Conservation (phyloP, 2,113 vertebrate species). For the Psophia crepitans region DNA sequence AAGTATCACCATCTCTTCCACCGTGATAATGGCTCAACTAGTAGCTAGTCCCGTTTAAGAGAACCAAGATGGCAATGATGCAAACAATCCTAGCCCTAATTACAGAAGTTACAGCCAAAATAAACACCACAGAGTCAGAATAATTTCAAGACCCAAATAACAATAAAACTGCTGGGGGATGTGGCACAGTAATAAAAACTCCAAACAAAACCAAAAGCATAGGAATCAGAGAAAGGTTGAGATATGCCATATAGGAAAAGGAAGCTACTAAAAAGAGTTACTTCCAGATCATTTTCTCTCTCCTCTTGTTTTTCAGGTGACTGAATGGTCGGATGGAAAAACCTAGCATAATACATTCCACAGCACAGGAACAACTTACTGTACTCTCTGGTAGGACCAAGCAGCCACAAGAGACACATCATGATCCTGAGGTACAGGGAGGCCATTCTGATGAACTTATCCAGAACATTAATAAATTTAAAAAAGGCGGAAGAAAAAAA, state of each 20-base stretch:
- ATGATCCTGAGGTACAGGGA: background rate
- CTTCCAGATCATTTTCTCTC: background rate
- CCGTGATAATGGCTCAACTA: background rate
- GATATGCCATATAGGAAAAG: rapidly evolving
- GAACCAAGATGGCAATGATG: background rate
- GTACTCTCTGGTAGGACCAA: background rate
- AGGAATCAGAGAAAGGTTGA: background rate
- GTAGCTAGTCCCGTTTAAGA: background rate
- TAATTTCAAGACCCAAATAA: background rate
- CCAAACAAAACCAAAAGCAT: background rate
- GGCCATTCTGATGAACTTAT: background rate
- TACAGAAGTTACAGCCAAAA: background rate
- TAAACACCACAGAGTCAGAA: background rate
- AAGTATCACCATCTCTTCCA: background rate
- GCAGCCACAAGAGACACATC: background rate
- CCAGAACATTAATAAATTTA: background rate
- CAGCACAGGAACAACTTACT: background rate
- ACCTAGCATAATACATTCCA: background rate
- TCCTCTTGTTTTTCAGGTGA: background rate
- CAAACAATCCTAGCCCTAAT: background rate
- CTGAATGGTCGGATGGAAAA: background rate
- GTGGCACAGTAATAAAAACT: background rate
- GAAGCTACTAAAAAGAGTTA: background rate
- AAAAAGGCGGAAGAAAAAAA: too few relatives aligned
- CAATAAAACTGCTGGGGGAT: background rate